Evolutionary conservation across 2,797 vertebrate species (phyloP), one percentile per base, ranked within the genome.

Genomic region (Avahi laniger): DNA sequence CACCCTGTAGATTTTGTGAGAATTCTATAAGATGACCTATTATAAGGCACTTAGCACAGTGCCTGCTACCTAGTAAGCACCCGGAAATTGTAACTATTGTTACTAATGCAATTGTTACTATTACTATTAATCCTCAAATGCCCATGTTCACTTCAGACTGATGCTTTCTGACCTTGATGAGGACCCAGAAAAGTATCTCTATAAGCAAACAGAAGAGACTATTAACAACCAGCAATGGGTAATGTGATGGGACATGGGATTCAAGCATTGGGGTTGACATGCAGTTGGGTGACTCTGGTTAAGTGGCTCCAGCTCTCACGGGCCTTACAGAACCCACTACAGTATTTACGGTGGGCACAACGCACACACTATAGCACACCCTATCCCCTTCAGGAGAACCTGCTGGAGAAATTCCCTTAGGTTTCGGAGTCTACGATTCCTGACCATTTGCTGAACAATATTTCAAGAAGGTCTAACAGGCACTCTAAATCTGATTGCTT

Each of bases 111-210:
- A 22, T 24, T 54, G 35, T 41, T 80, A 18, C 26, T 22, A 30
- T 33, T 38, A 84, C 13, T 30, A 41, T 72, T 48, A 54, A 18
- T 33, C 73, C 41, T 88, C 73, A 41, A 84, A 82, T 17, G 43
- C 50, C 76, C n/a, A 14, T 14, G 26, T 61, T 81, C 33, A 48
- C 33, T 54, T 54, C 70, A 89, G 33, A 70, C 2, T 17, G 48
- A 24, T 7, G 10, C 65, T 50, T 87, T 91, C 61, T 57, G 30
- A 83, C 41, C 52, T 52, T n/a, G 13, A 22, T 48, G 30, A 93
- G 84, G 63, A 63, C 33, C 22, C 70, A 50, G 48, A 48, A 93
- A 95, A 88, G 26, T 28, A 61, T 57, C 65, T 90, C 65, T 15
- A 22, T 30, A 72, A 86, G 35, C 28, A 69, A 85, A 76, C 12